These are phyloP conservation scores for Augiades crinisus DNA, from an alignment of 2,888 invertebrate species.

Conservation along the genomic window DNA sequence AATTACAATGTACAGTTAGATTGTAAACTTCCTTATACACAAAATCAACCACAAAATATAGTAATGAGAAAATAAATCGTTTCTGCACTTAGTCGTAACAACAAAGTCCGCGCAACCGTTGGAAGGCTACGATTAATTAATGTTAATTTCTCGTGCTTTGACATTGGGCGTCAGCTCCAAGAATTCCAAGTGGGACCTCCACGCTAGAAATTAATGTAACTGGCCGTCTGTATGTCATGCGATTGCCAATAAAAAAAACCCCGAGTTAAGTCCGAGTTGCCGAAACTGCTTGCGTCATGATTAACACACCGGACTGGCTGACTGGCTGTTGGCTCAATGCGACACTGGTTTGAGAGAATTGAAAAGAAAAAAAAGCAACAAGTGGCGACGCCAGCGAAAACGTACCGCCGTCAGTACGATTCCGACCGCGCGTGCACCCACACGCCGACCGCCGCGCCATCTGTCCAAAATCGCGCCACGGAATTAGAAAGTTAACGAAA, in stretches of 20 bases:
- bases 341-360: conserved; percentile 44
- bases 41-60: too few species aligned
- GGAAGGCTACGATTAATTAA: conserved; percentile 17
- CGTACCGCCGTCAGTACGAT: conserved; percentile 50
- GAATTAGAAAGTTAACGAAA: conserved; percentile 64
- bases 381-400: conserved; percentile 44
- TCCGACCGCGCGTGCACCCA: conserved; percentile 53
- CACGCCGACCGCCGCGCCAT: conserved; percentile 47
- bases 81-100: background rate
- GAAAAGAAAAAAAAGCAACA: conserved; percentile 44
- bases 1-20: too few species aligned
- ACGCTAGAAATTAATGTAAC: conserved; percentile 11
- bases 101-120: background rate
- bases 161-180: conserved; percentile 16
- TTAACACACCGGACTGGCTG: conserved; percentile 57
- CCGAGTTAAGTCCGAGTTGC: conserved; percentile 51
- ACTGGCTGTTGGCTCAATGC: conserved; percentile 5
- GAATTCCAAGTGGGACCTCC: conserved; percentile 18
- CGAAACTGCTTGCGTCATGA: conserved; percentile 73
- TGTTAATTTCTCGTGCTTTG: conserved; percentile 15
- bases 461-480: conserved; percentile 48
- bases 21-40: too few species aligned
- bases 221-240: conserved; percentile 28
- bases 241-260: conserved; percentile 48
- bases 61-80: too few species aligned